phyloP scores from a whole-genome alignment of 2,888 invertebrate genomes.

The Stenodera caucasica region DNA sequence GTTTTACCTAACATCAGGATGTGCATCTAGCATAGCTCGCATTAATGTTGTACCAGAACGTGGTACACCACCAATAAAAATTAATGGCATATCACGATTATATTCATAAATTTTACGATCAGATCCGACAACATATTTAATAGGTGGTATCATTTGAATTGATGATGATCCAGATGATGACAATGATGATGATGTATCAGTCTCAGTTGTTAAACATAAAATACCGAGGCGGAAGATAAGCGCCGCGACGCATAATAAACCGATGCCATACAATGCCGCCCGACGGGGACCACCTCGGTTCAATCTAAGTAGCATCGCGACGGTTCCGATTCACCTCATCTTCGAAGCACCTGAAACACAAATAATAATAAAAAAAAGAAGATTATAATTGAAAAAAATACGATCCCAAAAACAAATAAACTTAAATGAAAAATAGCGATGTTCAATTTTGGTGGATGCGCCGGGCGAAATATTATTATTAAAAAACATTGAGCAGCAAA shows the following conservation, averaged over 20 bases:
- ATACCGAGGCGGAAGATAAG: conserved; percentile 55
- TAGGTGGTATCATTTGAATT: conserved; percentile 42
- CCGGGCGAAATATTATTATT: background rate
- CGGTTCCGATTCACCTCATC: conserved; percentile 29
- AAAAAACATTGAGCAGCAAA: no score
- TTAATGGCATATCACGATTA: conserved; percentile 88
- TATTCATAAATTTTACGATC: conserved; percentile 72
- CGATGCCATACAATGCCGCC: conserved; percentile 52
- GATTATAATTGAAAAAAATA: background rate
- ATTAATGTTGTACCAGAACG: conserved; percentile 96
- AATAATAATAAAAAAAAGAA: background rate
- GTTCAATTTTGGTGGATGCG: background rate
- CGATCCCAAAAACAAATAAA: no score
- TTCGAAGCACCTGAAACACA: conserved; percentile 17
- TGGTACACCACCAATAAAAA: conserved; percentile 97
- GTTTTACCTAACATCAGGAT: conserved; percentile 84
- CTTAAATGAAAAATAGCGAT: background rate
- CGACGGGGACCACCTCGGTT: conserved; percentile 52
- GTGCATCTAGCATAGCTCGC: conserved; percentile 97
- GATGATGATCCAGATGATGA: conserved; percentile 21
- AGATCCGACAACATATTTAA: conserved; percentile 66
- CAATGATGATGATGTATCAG: conserved; percentile 29
- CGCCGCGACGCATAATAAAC: conserved; percentile 52
- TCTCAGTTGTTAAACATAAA: conserved; percentile 47
- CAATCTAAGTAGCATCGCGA: conserved; percentile 52